Evolutionary conservation across 2,797 vertebrate genomes (phyloP).

Genomic region (Hipposideros larvatus): DNA sequence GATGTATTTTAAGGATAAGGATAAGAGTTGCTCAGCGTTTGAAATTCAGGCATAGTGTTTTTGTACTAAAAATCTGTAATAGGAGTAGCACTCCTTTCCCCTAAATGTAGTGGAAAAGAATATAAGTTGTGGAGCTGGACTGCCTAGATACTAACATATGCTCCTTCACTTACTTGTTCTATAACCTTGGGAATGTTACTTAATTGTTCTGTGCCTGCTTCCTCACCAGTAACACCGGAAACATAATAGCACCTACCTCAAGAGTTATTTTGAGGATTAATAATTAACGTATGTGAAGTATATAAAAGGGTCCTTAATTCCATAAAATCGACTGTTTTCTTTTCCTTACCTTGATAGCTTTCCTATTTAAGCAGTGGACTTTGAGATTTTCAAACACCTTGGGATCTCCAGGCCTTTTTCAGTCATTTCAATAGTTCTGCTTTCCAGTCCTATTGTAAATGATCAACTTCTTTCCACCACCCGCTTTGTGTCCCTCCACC

Average conservation of each 20-base stretch:
- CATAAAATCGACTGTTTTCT: background rate
- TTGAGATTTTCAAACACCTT: conserved; percentile 47
- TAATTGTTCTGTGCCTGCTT: background rate
- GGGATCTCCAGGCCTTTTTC: background rate
- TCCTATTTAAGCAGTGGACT: conserved; percentile 38
- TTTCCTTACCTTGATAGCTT: conserved; percentile 19
- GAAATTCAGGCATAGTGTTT: conserved; percentile 26
- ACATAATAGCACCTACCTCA: background rate
- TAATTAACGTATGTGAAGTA: conserved; percentile 45
- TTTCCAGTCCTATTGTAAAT: conserved; percentile 12
- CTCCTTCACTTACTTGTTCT: background rate
- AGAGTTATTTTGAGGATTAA: conserved; percentile 23
- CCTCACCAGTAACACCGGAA: background rate
- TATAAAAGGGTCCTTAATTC: background rate
- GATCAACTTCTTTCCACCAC: background rate
- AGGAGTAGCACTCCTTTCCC: background rate
- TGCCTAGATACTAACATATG: background rate
- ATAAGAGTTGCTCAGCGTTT: background rate
- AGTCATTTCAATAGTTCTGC: background rate
- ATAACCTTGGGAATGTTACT: background rate
- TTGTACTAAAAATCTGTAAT: conserved; percentile 8
- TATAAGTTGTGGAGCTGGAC: background rate
- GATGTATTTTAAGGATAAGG: conserved; percentile 9
- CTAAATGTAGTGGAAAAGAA: background rate
- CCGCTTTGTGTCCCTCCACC: background rate